Percentiles rank a stretch among this genome's conserved stretches.
These are phyloP conservation scores for Gymnodraco acuticeps DNA, from an alignment of 2,797 vertebrate species.

Conservation along the genomic window DNA sequence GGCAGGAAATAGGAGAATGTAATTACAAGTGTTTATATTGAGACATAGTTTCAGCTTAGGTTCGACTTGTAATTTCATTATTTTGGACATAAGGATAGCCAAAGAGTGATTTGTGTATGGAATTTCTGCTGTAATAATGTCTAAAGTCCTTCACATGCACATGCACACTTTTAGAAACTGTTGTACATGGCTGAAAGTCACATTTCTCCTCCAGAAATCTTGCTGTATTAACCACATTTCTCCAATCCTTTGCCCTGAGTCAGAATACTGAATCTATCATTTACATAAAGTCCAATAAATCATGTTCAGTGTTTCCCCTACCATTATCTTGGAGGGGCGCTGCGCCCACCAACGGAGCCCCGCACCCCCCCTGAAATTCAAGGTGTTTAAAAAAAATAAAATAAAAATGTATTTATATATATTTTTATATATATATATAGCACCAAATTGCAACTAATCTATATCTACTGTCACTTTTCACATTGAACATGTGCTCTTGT, in stretches of 20 bases:
- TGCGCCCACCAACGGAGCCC: no score
- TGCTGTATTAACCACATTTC: not conserved
- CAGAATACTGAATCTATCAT: not conserved
- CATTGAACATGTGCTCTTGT: no score
- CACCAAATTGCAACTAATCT: no score
- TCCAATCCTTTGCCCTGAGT: not conserved
- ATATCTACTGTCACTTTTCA: no score
- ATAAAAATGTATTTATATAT: no score
- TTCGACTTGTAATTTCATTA: conserved; percentile 15
- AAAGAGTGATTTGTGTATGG: not conserved
- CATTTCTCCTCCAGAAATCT: conserved; percentile 2
- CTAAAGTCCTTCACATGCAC: not conserved
- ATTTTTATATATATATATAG: no score
- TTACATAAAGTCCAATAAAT: conserved; percentile 7
- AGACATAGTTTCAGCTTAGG: conserved; percentile 8
- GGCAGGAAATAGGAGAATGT: conserved; percentile 11
- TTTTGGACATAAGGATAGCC: conserved; percentile 2
- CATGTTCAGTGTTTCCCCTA: not conserved
- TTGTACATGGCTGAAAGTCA: conserved; percentile 4
- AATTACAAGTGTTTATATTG: conserved; percentile 18
- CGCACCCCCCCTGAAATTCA: no score
- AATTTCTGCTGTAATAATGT: not conserved
- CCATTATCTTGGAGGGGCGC: no score
- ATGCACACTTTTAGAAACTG: not conserved
- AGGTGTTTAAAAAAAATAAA: no score